Evolutionary conservation across 2,888 invertebrate species (phyloP), one percentile per base, ranked within the genome.

Genomic region (Clostera curtula): DNA sequence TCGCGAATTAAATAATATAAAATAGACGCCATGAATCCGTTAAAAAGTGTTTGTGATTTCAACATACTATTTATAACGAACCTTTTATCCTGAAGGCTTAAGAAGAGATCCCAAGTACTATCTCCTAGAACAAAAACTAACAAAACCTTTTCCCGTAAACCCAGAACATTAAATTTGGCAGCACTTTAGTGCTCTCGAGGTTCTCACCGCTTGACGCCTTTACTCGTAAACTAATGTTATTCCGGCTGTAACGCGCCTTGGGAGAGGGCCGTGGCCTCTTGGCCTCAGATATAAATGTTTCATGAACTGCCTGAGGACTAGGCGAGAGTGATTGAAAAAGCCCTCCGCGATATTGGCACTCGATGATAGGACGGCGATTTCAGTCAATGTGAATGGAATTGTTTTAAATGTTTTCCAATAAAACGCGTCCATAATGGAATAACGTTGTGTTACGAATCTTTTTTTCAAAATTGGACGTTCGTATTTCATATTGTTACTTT

Each of bases 161-260:
- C 46, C 50, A 40, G 34, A 34, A 43, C 54, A 63, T 56, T 63
- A 67, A 68, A 61, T 61, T 61, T 42, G 57, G 56, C 58, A 62
- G 53, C 63, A 57, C 57, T 66, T 69, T 67, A 44, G 51, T 42
- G 32, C 45, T 44, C 35, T 50, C 31, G 28, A 41, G 48, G 22
- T 57, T 47, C 43, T 49, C 37, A 50, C 47, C 39, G 36, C 56
- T 49, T 56, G 49, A 39, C 44, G 56, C 63, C 51, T 53, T 56
- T 56, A 45, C 54, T 65, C 61, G 66, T 77, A 75, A 79, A 76
- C 68, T 74, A 74, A 77, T 75, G 68, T 70, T 73, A 74, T 76
- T 75, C 73, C 57, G 62, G 39, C 34, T 31, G 62, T 68, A 66
- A 69, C 68, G 62, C 62, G 68, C 62, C 68, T 64, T 57, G 57